These are phyloP conservation scores for Bugula neritina DNA, from an alignment of 2,888 invertebrate genomes.

Conservation along the genomic window DNA sequence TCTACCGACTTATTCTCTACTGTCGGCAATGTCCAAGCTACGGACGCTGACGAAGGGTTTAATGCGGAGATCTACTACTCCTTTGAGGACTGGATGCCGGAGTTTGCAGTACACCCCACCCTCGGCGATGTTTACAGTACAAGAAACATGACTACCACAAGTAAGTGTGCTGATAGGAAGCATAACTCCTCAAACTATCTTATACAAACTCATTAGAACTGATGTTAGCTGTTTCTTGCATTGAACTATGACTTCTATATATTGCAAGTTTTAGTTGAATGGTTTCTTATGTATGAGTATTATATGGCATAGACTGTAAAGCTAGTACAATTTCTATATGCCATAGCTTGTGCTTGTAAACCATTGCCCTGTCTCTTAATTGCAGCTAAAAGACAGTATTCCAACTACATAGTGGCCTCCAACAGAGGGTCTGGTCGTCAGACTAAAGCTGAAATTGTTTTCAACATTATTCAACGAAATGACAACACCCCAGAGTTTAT, in stretches of 20 bases:
- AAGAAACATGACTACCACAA: constrained; percentile 29
- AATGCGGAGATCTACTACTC: constrained; percentile 97
- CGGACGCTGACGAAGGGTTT: constrained; percentile 89
- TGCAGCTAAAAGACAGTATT: constrained; percentile 7
- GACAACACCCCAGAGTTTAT: constrained; percentile 40
- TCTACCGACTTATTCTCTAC: constrained; percentile 78
- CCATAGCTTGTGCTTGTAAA: too few species aligned
- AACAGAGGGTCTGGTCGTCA: constrained; percentile 10
- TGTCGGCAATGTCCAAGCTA: constrained; percentile 68
- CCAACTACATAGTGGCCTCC: neutral
- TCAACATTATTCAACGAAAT: constrained; percentile 39
- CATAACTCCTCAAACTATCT: too few species aligned
- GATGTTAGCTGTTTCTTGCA: too few species aligned
- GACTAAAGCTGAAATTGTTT: constrained; percentile 35
- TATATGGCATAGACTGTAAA: too few species aligned
- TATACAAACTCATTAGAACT: too few species aligned
- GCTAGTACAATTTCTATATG: too few species aligned
- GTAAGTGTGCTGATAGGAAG: constrained; percentile 25
- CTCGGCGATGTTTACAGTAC: constrained; percentile 80
- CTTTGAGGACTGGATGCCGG: constrained; percentile 58
- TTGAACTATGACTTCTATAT: too few species aligned
- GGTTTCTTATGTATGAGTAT: too few species aligned
- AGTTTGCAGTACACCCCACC: constrained; percentile 88
- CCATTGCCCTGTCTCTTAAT: neutral
- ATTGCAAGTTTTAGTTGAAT: too few species aligned